Conservation (phyloP, 2,888 invertebrate genomes). For the Aphrophora alni region DNA sequence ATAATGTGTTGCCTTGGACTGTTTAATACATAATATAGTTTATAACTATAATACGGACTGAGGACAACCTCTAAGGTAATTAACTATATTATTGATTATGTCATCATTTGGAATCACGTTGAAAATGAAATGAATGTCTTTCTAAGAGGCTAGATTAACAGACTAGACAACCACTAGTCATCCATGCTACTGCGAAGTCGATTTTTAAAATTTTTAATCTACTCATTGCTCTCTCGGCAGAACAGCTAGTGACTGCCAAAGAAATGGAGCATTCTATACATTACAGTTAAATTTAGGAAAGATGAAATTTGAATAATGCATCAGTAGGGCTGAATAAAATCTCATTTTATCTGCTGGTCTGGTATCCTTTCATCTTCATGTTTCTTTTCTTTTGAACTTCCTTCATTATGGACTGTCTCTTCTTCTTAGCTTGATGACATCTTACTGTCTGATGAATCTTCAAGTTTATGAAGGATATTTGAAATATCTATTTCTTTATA, state of each 20-base stretch:
- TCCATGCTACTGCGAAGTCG: constrained; percentile 28
- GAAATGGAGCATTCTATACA: constrained; percentile 15
- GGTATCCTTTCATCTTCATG: not conserved
- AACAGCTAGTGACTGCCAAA: constrained; percentile 17
- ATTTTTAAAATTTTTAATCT: constrained; percentile 25
- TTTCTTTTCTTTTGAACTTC: not conserved
- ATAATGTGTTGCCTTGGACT: no score
- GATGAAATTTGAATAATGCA: not conserved
- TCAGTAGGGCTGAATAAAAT: constrained; percentile 9
- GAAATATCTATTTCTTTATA: constrained; percentile 7
- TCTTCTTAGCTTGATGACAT: not conserved
- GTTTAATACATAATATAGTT: no score
- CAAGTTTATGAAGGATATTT: not conserved
- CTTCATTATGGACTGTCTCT: not conserved
- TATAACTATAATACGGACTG: no score
- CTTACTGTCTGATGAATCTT: not conserved
- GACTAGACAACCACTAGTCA: constrained; percentile 19
- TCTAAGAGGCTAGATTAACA: constrained; percentile 10
- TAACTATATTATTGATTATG: no score
- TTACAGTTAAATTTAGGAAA: not conserved
- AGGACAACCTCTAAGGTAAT: no score
- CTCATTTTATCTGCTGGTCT: constrained; percentile 2
- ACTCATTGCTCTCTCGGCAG: constrained; percentile 32
- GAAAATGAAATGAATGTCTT: constrained; percentile 21
- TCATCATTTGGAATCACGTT: no score